phyloP scores from a whole-genome alignment of 1,140 invertebrate genomes.

The Neodiprion lecontei region DNA sequence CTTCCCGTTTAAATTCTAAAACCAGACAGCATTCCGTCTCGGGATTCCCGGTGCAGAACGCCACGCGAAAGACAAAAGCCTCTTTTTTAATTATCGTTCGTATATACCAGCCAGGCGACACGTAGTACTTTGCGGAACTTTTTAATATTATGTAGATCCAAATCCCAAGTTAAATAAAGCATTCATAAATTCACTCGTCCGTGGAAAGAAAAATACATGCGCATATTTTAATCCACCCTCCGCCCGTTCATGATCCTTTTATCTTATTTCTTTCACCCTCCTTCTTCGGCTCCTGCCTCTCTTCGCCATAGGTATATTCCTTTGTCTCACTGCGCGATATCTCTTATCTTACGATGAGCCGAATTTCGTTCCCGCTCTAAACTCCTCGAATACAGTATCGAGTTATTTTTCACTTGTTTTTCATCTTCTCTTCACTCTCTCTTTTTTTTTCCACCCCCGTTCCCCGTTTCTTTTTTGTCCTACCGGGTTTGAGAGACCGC shows the following conservation, averaged over 20 bases:
- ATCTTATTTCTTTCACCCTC: neutral
- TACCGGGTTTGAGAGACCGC: slow-evolving; percentile 7
- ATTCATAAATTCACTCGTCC: slow-evolving; percentile 37
- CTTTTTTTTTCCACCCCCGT: slow-evolving; percentile 9
- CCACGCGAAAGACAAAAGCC: neutral
- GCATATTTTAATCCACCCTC: slow-evolving; percentile 23
- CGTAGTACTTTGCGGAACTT: neutral
- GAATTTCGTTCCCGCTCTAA: too few species aligned
- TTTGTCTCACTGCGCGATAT: too few species aligned
- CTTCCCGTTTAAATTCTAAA: too few species aligned
- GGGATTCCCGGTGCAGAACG: neutral
- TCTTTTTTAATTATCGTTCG: slow-evolving; percentile 24
- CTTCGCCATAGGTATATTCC: too few species aligned
- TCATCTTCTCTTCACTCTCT: neutral
- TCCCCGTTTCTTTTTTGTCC: slow-evolving; percentile 4
- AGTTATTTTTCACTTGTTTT: neutral
- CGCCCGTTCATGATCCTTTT: neutral
- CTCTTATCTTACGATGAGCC: too few species aligned
- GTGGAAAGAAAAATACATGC: slow-evolving; percentile 24
- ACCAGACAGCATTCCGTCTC: slow-evolving; percentile 20
- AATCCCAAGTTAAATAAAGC: slow-evolving; percentile 41
- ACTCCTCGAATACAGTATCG: too few species aligned
- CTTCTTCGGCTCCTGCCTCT: neutral
- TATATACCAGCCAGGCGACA: slow-evolving; percentile 15
- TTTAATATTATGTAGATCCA: slow-evolving; percentile 19